These are phyloP conservation scores for Oxyteleia sp. DNA, from an alignment of 2,888 invertebrate genomes.

Conservation along the genomic window DNA sequence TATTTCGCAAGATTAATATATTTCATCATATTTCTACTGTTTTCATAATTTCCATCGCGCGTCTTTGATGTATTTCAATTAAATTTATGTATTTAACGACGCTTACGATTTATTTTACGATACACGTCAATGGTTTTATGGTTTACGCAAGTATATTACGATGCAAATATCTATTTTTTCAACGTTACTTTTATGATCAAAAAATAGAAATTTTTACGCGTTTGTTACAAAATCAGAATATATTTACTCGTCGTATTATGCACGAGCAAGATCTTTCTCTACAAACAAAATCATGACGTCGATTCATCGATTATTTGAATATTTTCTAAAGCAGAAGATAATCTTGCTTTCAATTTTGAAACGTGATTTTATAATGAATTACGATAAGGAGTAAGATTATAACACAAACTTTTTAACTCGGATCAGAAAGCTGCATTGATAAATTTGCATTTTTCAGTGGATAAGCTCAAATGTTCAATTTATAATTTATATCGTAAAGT, in stretches of 20 bases:
- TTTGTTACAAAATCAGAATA: not conserved
- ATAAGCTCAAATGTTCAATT: not conserved
- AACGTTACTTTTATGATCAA: constrained; percentile 12
- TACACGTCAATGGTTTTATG: constrained; percentile 35
- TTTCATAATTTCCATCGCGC: not conserved
- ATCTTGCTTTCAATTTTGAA: not conserved
- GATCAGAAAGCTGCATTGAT: not conserved
- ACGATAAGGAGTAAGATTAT: not conserved
- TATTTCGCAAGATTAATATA: too few species aligned
- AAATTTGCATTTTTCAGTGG: not conserved
- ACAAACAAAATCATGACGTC: not conserved
- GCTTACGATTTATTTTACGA: constrained; percentile 26
- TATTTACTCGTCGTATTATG: not conserved
- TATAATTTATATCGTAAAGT: not conserved
- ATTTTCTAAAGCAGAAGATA: not conserved
- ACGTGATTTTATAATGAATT: not conserved
- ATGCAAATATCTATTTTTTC: constrained; percentile 32
- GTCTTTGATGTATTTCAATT: not conserved
- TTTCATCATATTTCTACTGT: not conserved
- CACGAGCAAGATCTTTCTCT: not conserved
- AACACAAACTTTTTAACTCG: not conserved
- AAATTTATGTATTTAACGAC: constrained; percentile 8
- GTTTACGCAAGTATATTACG: constrained; percentile 26
- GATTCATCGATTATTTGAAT: not conserved
- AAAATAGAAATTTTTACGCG: constrained; percentile 1